A percentile compares a stretch with the other conserved stretches of the same genome.
Conservation (phyloP, 2,797 vertebrate species). For the Calcarius lapponicus region DNA sequence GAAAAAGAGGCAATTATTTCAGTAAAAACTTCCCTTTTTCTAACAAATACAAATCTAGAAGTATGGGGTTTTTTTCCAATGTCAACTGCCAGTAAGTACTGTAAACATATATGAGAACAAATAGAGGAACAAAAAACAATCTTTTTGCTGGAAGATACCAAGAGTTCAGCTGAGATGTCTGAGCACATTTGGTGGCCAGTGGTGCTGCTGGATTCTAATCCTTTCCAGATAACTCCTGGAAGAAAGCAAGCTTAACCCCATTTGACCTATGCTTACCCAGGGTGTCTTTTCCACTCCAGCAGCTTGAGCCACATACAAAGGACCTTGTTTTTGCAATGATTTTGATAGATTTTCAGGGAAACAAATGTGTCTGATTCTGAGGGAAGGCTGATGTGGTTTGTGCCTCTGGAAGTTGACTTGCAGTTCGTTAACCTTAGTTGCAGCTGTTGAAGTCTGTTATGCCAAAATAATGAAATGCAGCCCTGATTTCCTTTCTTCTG, state of each 20-base stretch:
- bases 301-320: neutral
- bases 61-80: neutral
- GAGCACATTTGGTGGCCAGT: neutral
- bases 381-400: neutral
- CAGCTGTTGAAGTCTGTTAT: conserved; percentile 8
- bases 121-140: neutral
- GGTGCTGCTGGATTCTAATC: conserved; percentile 45
- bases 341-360: conserved; percentile 4
- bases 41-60: neutral
- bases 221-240: conserved; percentile 37
- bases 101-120: neutral
- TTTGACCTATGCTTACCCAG: neutral
- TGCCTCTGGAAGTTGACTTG: conserved; percentile 10
- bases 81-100: neutral
- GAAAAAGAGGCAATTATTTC: conserved; percentile 1
- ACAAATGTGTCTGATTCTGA: neutral
- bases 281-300: conserved; percentile 14
- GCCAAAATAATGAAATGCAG: conserved; percentile 35
- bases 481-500: conserved; percentile 28
- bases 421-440: neutral
- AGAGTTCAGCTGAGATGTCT: neutral
- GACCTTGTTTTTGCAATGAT: neutral
- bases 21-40: neutral
- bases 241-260: conserved; percentile 48
- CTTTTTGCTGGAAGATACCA: neutral